Evolutionary conservation across 2,888 invertebrate species (phyloP), one percentile per base, ranked within the genome.

Genomic region (Merodon equestris): DNA sequence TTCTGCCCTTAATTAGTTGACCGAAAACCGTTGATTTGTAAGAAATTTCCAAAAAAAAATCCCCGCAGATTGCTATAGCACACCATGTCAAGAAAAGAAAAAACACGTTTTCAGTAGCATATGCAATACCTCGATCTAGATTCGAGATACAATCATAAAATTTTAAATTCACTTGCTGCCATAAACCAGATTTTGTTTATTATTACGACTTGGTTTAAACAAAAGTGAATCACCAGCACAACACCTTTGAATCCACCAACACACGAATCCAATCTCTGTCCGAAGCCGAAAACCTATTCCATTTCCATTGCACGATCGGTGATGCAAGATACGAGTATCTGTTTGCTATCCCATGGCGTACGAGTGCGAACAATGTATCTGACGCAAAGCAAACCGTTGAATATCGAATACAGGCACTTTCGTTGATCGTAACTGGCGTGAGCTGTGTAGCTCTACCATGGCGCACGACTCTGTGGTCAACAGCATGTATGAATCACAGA

Each of bases 261-360:
- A 44, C 34, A 4, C 7, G 27, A 7, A 27, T 27, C 27, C 27
- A 7, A 27, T 4, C 27, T 27, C 27, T 27, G 27, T 27, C 7
- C 27, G 27, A 27, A 27, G 7, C 27, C 27, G 7, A 27, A 27
- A 27, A 27, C 27, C 27, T 27, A 27, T 27, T 27, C 27, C 3
- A 27, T 27, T 71, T 48, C 61, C 60, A 57, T 40, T 61, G 60
- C 76, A 76, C 71, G 76, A 76, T 72, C 66, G 61, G 60, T 77
- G 71, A 77, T 77, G 76, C 76, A 77, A 77, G 66, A 77, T 7
- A 27, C 7, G 27, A 4, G 27, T 7, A 66, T 72, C 66, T 44
- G 76, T 51, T 72, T 60, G 72, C 67, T 77, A 72, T 77, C 72
- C 66, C 72, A 77, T 67, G 76, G 76, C 34, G 54, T 70, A 61